These are phyloP conservation scores for Tympanoctomys barrerae DNA, from an alignment of 2,797 vertebrate genomes.

Conservation along the genomic window DNA sequence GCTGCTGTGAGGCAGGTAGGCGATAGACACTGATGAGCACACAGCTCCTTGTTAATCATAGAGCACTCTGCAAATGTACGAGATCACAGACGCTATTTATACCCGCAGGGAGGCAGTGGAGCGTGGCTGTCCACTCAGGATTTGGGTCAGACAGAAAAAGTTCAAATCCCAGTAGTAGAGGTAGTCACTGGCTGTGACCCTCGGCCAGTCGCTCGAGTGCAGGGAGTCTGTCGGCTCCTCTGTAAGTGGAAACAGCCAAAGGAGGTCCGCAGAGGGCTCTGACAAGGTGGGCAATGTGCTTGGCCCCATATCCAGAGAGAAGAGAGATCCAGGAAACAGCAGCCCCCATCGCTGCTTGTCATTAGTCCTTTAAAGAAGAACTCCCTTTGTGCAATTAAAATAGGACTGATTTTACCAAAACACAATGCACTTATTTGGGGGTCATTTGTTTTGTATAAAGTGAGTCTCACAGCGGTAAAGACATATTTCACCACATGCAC, in stretches of 20 bases:
- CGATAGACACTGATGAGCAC: rapidly evolving
- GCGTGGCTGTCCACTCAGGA: neutral
- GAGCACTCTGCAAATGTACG: rapidly evolving
- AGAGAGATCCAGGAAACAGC: neutral
- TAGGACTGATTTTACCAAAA: slow-evolving; percentile 62
- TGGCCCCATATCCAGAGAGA: rapidly evolving
- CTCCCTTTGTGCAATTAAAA: neutral
- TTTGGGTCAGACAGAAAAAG: neutral
- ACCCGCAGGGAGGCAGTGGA: neutral
- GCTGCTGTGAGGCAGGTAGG: neutral
- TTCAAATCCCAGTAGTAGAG: slow-evolving; percentile 15
- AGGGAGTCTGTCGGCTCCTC: rapidly evolving
- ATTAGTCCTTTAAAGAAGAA: neutral
- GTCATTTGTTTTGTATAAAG: slow-evolving; percentile 65
- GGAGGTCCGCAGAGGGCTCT: neutral
- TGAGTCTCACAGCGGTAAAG: slow-evolving; percentile 40
- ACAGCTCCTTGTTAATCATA: neutral
- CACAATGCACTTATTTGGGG: slow-evolving; percentile 49
- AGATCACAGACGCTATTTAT: neutral
- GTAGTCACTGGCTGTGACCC: neutral
- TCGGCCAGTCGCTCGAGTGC: neutral
- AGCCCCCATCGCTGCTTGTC: neutral
- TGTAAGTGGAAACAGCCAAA: neutral
- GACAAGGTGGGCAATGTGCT: neutral
- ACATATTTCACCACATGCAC: neutral